Evolutionary conservation across 2,797 vertebrate genomes (phyloP), one percentile per base, ranked within the genome.

Genomic region (Telmatherina bonti): DNA sequence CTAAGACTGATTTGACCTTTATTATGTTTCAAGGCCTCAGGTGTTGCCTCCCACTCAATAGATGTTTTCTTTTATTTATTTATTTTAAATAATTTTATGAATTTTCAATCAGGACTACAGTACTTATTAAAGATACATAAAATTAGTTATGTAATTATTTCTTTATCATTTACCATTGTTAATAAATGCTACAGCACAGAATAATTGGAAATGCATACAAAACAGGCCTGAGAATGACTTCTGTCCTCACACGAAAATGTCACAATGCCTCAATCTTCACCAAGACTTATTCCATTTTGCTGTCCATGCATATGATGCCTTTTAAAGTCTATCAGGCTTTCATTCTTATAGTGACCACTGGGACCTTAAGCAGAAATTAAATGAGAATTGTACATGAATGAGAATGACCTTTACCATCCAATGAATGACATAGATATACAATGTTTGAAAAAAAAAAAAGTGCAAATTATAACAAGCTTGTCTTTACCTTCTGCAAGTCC

Each of bases 401-500:
- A 30, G 36, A 7, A 18, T 52, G 66, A 64, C 35, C 38, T 69
- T 67, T 72, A 62, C 36, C 27, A 53, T 26, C 18, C 15, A 58
- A 38, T 55, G 75, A 71, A 64, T 65, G 52, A 72, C 16, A 16
- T 58, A 52, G 35, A 70, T 57, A 29, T 9, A 67, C 5, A 35
- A 24, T 36, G 43, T 41, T 29, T 27, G 10, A 5, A 36, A 30
- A 47, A 64, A n/a, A 69, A 26, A 76, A 43, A 59, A 29, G 29
- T 26, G 53, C 5, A 72, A 36, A 36, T 30, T 22, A 62, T 9
- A 0, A 47, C 58, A 55, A 52, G 41, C 30, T 52, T 59, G 26
- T 61, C 27, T 56, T 65, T 75, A 78, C 72, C 36, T 63, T 15
- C 54, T 74, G 43, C 22, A 53, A 64, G 29, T 60, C 51, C 61